Evolutionary conservation across 2,888 invertebrate species (phyloP), one percentile per base, ranked within the genome.

Genomic region (Autographa pulchrina): DNA sequence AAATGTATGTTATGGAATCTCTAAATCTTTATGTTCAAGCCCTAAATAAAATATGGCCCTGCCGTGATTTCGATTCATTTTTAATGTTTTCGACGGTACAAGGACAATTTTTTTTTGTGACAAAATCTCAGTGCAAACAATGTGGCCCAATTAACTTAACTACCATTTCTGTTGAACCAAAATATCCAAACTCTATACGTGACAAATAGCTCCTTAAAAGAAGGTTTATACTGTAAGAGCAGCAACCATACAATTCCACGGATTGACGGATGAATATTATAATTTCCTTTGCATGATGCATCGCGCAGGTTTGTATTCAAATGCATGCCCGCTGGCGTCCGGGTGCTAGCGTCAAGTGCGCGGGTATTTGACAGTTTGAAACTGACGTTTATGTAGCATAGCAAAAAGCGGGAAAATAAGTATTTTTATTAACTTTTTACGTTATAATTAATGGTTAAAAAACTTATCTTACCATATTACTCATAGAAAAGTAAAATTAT

Each of bases 291-390:
- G 79, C 56, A 70, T 70, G 63, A 54, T 77, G 77, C 72, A 76
- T 80, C 72, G 31, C 25, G 8, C 31, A 68, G 58, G 83, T 84
- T 88, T 88, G 88, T 91, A 92, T 90, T 90, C 86, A 90, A 89
- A 91, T 91, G 85, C 77, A 70, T 81, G 65, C 86, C 91, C 88
- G 74, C 79, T 68, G 89, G 90, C 88, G 65, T 70, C 76, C 83
- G 85, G 83, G 80, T 80, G 83, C 87, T 70, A 25, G 71, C 71
- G 77, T 75, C 81, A 76, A 81, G 74, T 82, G 83, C 84, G 79
- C 80, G 77, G 80, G 75, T 81, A 83, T 80, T 82, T 83, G 78
- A 83, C 78, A 80, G 81, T 80, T 81, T 83, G 80, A 83, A 77
- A 80, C 75, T 86, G 87, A 84, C 86, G 80, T 80, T 75, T 68